These are phyloP conservation scores for Sebastes minor DNA, from an alignment of 2,797 vertebrate genomes.

Conservation along the genomic window DNA sequence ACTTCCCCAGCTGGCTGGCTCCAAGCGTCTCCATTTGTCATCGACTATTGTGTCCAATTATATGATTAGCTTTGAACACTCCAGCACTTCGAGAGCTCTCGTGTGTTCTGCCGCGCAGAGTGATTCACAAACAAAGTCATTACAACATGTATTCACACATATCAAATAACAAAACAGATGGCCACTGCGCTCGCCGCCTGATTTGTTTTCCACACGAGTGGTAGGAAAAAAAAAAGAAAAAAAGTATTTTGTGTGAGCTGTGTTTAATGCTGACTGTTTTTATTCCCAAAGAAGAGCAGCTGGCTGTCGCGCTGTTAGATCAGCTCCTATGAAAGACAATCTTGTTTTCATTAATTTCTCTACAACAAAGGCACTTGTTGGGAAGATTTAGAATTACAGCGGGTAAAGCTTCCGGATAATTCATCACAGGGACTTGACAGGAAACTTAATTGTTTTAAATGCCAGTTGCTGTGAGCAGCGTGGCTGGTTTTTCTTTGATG, in stretches of 20 bases:
- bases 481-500: conserved; percentile 77
- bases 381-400: conserved; percentile 99
- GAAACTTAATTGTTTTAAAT: conserved; percentile 99
- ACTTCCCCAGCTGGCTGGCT: conserved; percentile 99
- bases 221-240: conserved; percentile 79
- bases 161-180: conserved; percentile 99
- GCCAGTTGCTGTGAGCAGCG: conserved; percentile 88
- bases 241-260: conserved; percentile 98
- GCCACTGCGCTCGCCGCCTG: conserved; percentile 96
- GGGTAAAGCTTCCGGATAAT: conserved; percentile 98
- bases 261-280: conserved; percentile 99
- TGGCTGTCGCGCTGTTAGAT: conserved; percentile 99
- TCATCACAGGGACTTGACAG: conserved; percentile 98
- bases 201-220: conserved; percentile 98
- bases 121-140: conserved; percentile 99
- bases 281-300: conserved; percentile 99
- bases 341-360: conserved; percentile 99
- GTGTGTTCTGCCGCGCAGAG: conserved; percentile 97
- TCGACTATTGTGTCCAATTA: conserved; percentile 99
- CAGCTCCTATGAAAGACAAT: conserved; percentile 99
- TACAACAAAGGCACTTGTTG: conserved; percentile 99
- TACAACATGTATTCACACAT: conserved; percentile 99
- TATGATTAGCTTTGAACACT: conserved; percentile 99
- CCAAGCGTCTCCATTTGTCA: conserved; percentile 99
- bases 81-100: conserved; percentile 99